A percentile compares a stretch with the other conserved stretches of the same genome.
These are phyloP conservation scores for Naso thynnoides DNA, from an alignment of 2,797 vertebrate species.

Conservation along the genomic window DNA sequence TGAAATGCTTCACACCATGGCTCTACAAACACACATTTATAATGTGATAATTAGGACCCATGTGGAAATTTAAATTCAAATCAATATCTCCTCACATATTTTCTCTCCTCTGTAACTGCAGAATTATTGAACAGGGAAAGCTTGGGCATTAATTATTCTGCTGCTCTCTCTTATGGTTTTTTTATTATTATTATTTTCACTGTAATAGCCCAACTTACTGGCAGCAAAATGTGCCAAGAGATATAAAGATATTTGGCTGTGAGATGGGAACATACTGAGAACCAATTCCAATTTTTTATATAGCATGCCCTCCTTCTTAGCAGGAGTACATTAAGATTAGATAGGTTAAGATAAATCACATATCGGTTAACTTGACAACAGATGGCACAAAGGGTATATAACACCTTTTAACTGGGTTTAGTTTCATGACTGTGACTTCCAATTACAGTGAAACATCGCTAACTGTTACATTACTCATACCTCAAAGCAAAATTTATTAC, in stretches of 20 bases:
- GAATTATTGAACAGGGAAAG: slow-evolving; percentile 45
- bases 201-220: slow-evolving; percentile 36
- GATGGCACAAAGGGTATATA: neutral
- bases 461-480: neutral
- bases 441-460: neutral
- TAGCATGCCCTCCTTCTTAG: slow-evolving; percentile 46
- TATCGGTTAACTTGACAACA: slow-evolving; percentile 57
- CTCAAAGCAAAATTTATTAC: neutral
- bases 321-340: slow-evolving; percentile 49
- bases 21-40: slow-evolving; percentile 59
- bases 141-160: slow-evolving; percentile 31
- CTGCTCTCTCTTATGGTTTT: slow-evolving; percentile 23
- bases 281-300: slow-evolving; percentile 47
- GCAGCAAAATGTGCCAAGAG: slow-evolving; percentile 37
- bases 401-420: slow-evolving; percentile 29
- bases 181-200: slow-evolving; percentile 2
- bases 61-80: slow-evolving; percentile 75
- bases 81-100: slow-evolving; percentile 66
- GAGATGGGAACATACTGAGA: slow-evolving; percentile 52
- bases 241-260: slow-evolving; percentile 42
- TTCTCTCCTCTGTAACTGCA: slow-evolving; percentile 45
- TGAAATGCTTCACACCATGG: slow-evolving; percentile 47
- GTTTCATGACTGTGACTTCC: slow-evolving; percentile 4
- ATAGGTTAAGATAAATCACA: slow-evolving; percentile 41
- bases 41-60: slow-evolving; percentile 70